A percentile compares a stretch with the other conserved stretches of the same genome.
Evolutionary conservation across 1,140 invertebrate genomes (phyloP).

Genomic region (Ceratina calcarata): DNA sequence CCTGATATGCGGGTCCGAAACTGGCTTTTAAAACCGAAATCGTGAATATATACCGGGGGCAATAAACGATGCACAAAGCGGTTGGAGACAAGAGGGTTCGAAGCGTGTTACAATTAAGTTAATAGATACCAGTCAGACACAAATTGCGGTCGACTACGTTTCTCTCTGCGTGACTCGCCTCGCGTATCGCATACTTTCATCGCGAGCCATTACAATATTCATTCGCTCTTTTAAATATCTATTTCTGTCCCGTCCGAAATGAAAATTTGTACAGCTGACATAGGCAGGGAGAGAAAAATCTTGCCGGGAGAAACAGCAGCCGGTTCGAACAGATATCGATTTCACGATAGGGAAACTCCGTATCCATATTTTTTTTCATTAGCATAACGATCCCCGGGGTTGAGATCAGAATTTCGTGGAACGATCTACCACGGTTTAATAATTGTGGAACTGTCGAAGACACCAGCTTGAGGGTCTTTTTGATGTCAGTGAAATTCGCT

Average conservation of each 20-base stretch:
- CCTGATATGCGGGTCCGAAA: conserved; percentile 55
- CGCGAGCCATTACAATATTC: neutral
- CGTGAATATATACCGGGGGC: conserved; percentile 31
- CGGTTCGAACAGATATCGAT: conserved; percentile 42
- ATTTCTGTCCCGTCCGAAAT: neutral
- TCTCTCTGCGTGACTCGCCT: conserved; percentile 49
- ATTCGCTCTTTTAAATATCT: neutral
- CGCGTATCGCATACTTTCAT: conserved; percentile 36
- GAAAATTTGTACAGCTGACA: conserved; percentile 19
- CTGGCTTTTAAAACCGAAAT: conserved; percentile 54
- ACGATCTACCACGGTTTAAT: no score
- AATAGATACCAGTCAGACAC: conserved; percentile 72
- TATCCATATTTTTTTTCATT: no score
- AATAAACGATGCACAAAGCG: conserved; percentile 28
- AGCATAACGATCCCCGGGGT: no score
- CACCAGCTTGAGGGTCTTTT: neutral
- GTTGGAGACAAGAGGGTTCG: conserved; percentile 41
- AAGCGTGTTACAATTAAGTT: conserved; percentile 69
- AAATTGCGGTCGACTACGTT: conserved; percentile 58
- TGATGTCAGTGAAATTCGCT: conserved; percentile 44
- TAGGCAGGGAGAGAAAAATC: neutral
- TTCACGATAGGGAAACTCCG: conserved; percentile 23
- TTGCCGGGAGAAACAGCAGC: neutral
- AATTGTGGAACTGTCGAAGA: neutral
- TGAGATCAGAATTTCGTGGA: no score